Evolutionary conservation across 2,113 vertebrate genomes (phyloP).

Genomic region (Centropristis striata): DNA sequence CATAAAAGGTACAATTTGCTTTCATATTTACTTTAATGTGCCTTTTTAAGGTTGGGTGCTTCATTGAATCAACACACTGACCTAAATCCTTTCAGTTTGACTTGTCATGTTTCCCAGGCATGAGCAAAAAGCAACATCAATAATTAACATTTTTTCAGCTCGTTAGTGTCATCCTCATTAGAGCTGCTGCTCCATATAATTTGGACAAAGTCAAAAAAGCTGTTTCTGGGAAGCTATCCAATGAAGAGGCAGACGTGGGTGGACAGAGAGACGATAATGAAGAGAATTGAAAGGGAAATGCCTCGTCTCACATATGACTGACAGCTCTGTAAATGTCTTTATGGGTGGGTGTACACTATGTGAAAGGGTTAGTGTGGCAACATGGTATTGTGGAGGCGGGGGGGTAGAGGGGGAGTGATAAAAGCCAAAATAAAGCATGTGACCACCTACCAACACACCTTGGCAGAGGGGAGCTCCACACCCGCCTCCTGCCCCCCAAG

Average conservation of each 20-base stretch:
- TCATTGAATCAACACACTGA: slow-evolving; percentile 26
- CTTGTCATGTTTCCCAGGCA: slow-evolving; percentile 4
- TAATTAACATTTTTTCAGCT: slow-evolving; percentile 46
- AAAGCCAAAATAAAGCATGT: slow-evolving; percentile 92
- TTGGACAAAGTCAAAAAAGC: slow-evolving; percentile 57
- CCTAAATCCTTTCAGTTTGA: slow-evolving; percentile 26
- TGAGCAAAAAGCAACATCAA: slow-evolving; percentile 35
- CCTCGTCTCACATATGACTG: slow-evolving; percentile 7
- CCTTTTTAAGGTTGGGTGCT: background rate
- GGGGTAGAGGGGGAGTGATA: slow-evolving; percentile 29
- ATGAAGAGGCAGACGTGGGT: slow-evolving; percentile 27
- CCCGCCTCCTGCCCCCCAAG: slow-evolving; percentile 96
- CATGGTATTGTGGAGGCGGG: slow-evolving; percentile 5
- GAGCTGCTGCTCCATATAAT: slow-evolving; percentile 47
- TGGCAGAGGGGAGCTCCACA: slow-evolving; percentile 99
- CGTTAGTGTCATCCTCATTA: slow-evolving; percentile 59
- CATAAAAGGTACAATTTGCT: slow-evolving; percentile 1
- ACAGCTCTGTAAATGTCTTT: slow-evolving; percentile 25
- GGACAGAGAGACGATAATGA: slow-evolving; percentile 37
- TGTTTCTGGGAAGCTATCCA: slow-evolving; percentile 61
- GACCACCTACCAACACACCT: slow-evolving; percentile 99
- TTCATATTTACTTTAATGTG: slow-evolving; percentile 13
- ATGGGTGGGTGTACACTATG: slow-evolving; percentile 3
- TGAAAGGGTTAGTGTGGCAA: background rate
- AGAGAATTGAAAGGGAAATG: slow-evolving; percentile 36